These are phyloP conservation scores for Maconellicoccus hirsutus DNA, from an alignment of 1,140 invertebrate genomes.

Conservation along the genomic window DNA sequence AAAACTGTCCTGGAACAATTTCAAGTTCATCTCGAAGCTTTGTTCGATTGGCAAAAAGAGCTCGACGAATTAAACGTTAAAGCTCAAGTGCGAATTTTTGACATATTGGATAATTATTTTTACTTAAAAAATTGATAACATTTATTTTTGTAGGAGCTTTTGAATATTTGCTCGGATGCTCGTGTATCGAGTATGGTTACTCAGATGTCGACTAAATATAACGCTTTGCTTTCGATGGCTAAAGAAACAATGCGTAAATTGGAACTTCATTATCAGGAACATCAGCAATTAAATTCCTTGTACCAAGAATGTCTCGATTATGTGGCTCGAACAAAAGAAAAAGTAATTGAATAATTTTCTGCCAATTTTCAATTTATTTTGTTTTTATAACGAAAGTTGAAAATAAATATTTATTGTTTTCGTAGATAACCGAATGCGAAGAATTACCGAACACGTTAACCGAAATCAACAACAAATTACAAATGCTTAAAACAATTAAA, in stretches of 20 bases:
- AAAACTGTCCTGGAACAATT: constrained; percentile 79
- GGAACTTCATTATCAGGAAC: constrained; percentile 78
- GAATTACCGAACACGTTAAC: constrained; percentile 60
- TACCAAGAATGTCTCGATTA: constrained; percentile 85
- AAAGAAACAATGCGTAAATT: constrained; percentile 86
- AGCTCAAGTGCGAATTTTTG: too few relatives aligned
- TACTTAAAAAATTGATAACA: too few relatives aligned
- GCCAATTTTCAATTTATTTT: not conserved
- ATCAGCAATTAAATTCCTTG: constrained; percentile 76
- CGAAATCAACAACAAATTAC: constrained; percentile 72
- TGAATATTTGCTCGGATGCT: constrained; percentile 87
- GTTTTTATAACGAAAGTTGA: not conserved
- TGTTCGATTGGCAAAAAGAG: constrained; percentile 89
- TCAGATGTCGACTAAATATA: constrained; percentile 87
- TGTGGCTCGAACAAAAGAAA: constrained; percentile 75
- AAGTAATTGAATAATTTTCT: constrained; percentile 34
- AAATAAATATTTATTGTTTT: not conserved
- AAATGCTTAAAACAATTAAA: constrained; percentile 67
- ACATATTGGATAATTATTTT: too few relatives aligned
- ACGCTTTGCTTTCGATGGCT: constrained; percentile 74
- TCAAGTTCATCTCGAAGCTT: constrained; percentile 67
- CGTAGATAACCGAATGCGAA: constrained; percentile 51
- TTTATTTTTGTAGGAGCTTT: constrained; percentile 41
- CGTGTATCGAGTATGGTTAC: constrained; percentile 87
- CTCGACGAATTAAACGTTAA: constrained; percentile 83